Evolutionary conservation across 2,888 invertebrate species (phyloP), one percentile per base, ranked within the genome.

Genomic region (Actias luna): DNA sequence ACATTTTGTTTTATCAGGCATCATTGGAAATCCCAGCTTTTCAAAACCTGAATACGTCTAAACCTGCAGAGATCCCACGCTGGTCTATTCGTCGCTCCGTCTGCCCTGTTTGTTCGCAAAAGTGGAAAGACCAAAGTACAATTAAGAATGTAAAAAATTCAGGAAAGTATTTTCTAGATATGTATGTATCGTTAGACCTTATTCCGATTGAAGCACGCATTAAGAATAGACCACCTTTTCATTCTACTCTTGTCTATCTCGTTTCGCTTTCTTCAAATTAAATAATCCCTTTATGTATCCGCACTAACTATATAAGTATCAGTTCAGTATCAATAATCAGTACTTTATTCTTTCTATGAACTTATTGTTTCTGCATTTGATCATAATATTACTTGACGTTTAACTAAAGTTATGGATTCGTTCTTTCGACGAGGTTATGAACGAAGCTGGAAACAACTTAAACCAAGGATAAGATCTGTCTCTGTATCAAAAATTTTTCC

Each of bases 81-180:
- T 92, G 90, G 89, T 92, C 92, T 1, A 87, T 92, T 60, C 84
- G 92, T 2, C 85, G 89, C 2, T 83, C 91, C 0, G 74, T 87
- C n/a, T 92, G 92, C 64, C 92, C 92, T 0, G 92, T 91, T 42
- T 92, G 92, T 72, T 92, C 92, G 0, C 88, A 90, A 65, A 92
- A 89, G 68, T 92, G 92, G 92, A 85, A 69, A 65, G 92, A 92
- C 66, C 78, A 84, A 60, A 90, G 84, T 65, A 81, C 85, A 14
- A 82, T 92, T 60, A 71, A 63, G 3, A 89, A 84, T 58, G 79
- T 92, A 25, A 91, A 88, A 75, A 79, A 80, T 74, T 92, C 92
- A 35, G 92, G 92, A 89, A 71, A 70, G 59, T 39, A 58, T n/a
- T 3, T 31, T 18, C 25, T 14, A 5, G n/a, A 50, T 25, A 50